Conservation (phyloP, 37 sponge, comb jelly and placozoan genomes). For the Amphimedon queenslandica region DNA sequence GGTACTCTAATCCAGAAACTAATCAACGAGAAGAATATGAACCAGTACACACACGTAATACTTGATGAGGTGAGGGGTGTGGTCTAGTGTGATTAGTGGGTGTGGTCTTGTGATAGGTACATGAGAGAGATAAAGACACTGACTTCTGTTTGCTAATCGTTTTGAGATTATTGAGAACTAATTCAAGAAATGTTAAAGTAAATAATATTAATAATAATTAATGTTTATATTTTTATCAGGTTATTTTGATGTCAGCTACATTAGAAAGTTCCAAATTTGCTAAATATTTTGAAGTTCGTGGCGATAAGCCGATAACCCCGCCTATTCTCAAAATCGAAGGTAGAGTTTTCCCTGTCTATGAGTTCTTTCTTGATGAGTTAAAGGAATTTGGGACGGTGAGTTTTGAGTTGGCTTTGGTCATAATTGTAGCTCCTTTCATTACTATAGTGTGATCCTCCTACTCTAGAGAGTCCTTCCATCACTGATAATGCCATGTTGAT, state of each 20-base stretch:
- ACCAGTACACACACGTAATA: conserved; percentile 91
- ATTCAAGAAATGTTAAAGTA: conserved; percentile 85
- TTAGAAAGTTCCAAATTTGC: conserved; percentile 69
- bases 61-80: conserved; percentile 82
- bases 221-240: conserved; percentile 11
- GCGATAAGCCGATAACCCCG: conserved; percentile 39
- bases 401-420: too few species aligned
- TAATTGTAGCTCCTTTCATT: too few species aligned
- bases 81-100: not conserved
- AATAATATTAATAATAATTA: not conserved
- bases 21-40: conserved; percentile 78
- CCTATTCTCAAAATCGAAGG: conserved; percentile 79
- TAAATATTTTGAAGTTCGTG: conserved; percentile 60
- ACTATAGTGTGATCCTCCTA: conserved; percentile 33
- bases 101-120: conserved; percentile 43
- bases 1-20: conserved; percentile 88
- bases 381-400: conserved; percentile 37
- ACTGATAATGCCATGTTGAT: conserved; percentile 11
- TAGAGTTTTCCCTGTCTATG: conserved; percentile 46
- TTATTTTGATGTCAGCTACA: conserved; percentile 96
- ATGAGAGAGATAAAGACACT: conserved; percentile 90
- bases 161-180: conserved; percentile 73
- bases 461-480: conserved; percentile 25
- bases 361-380: conserved; percentile 76
- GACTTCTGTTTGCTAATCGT: conserved; percentile 88